phyloP scores from a whole-genome alignment of 2,797 vertebrate species.

The Serranus cabrilla region DNA sequence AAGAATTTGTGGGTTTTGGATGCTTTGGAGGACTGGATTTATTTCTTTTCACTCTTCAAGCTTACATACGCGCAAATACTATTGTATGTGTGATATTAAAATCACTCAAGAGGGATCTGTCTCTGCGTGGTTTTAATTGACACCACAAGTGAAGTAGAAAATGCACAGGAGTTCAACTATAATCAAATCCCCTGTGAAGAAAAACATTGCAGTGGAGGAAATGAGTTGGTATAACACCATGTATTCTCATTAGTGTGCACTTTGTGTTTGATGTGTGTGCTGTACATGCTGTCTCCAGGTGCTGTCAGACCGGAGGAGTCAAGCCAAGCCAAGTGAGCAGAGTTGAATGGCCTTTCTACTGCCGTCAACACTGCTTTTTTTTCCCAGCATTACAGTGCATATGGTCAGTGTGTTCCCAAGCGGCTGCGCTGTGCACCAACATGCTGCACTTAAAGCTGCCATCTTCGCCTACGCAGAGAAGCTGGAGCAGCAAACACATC shows the following conservation, averaged over 20 bases:
- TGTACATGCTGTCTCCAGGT: conserved; percentile 50
- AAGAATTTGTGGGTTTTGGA: conserved; percentile 43
- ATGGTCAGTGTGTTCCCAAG: conserved; percentile 81
- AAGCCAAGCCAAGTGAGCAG: conserved; percentile 61
- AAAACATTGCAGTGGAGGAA: conserved; percentile 39
- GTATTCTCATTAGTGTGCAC: conserved; percentile 58
- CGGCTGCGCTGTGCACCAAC: conserved; percentile 48
- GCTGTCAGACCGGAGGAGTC: conserved; percentile 42
- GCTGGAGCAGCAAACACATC: conserved; percentile 37
- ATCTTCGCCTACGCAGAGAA: conserved; percentile 59
- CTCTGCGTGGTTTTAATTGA: conserved; percentile 62
- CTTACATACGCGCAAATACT: conserved; percentile 28
- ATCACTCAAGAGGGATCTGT: conserved; percentile 47
- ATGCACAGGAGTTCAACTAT: conserved; percentile 35
- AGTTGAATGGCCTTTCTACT: conserved; percentile 75
- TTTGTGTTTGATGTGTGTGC: conserved; percentile 21
- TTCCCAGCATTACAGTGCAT: conserved; percentile 75
- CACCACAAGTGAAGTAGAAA: conserved; percentile 46
- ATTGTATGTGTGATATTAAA: conserved; percentile 43
- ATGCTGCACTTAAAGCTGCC: conserved; percentile 69
- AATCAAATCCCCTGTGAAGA: conserved; percentile 53
- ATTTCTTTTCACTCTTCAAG: conserved; percentile 44
- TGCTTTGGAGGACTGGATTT: conserved; percentile 48
- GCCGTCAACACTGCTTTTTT: conserved; percentile 70
- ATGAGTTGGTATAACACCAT: conserved; percentile 34